These are phyloP conservation scores for Rhyzopertha dominica DNA, from an alignment of 1,140 invertebrate genomes.

Conservation along the genomic window DNA sequence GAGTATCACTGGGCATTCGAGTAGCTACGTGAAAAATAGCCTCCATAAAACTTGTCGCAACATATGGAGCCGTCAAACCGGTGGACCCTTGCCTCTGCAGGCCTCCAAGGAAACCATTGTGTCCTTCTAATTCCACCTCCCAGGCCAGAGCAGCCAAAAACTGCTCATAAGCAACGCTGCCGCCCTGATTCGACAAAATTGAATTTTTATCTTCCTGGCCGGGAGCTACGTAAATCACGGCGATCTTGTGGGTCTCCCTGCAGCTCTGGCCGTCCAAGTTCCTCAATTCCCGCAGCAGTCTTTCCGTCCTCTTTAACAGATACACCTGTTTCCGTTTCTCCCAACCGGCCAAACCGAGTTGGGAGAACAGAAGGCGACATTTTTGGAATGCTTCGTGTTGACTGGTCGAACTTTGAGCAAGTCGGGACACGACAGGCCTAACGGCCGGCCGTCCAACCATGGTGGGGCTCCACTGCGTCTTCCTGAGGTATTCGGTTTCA, in stretches of 20 bases:
- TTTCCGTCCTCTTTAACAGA: conserved; percentile 84
- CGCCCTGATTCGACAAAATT: conserved; percentile 76
- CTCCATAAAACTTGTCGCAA: conserved; percentile 88
- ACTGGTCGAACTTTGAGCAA: conserved; percentile 8
- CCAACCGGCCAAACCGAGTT: conserved; percentile 85
- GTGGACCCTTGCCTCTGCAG: conserved; percentile 86
- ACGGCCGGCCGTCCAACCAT: conserved; percentile 34
- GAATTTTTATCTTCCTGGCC: conserved; percentile 96
- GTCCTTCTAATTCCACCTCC: conserved; percentile 93
- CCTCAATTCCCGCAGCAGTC: conserved; percentile 82
- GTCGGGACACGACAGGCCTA: conserved; percentile 31
- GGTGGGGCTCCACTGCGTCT: conserved; percentile 28
- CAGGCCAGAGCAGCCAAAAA: conserved; percentile 93
- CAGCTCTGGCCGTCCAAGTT: conserved; percentile 90
- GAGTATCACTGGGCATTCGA: conserved; percentile 83
- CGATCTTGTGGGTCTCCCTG: conserved; percentile 94
- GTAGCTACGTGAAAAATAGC: conserved; percentile 96
- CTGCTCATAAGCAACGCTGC: conserved; percentile 88
- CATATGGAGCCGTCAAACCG: conserved; percentile 91
- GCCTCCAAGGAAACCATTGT: conserved; percentile 95
- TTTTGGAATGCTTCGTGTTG: conserved; percentile 67
- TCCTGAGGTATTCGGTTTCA: conserved; percentile 57
- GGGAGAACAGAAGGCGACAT: conserved; percentile 82
- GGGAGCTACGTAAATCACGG: conserved; percentile 94
- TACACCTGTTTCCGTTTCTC: conserved; percentile 81